Base-by-base conservation (phyloP, 2,888 invertebrate genomes). In the Drosophila kuntzei region DNA sequence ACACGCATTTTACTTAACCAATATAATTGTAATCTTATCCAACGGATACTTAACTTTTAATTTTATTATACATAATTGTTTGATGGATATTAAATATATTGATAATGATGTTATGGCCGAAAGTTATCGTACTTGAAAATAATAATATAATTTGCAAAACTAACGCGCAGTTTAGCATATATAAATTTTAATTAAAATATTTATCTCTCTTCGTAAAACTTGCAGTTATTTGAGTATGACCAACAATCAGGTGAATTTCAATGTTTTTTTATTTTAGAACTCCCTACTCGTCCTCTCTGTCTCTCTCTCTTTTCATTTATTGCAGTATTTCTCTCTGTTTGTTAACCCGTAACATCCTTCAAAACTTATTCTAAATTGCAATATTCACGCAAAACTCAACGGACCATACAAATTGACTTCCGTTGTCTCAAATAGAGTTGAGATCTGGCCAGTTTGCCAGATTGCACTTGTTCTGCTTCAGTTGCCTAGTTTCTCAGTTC, bases 381-480 rank as follows among this genome's bases (percentile, higher is more conserved):
- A 72, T 61, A 72, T 75, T 77, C 67, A 66, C 51, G 53, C 69
- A 78, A 67, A 76, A 74, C 25, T 47, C 79, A 78, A 68, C 76
- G 61, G 69, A 62, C 61, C 79, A 47, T 59, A 43, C 60, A 76
- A 76, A 79, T 75, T 78, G 75, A 71, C 71, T 76, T 76, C 71
- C 79, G 66, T 59, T 71, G 41, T 66, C 65, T 63, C 39, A 51
- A 50, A 25, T 36, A 34, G 32, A 47, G 43, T 32, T 53, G 16
- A 41, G 20, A 14, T 49, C 32, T 27, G 46, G 20, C 12, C 22
- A 29, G 22, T 11, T 41, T 58, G 32, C 59, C 76, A 54, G 61
- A 54, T 78, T 72, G 78, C 78, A 78, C 73, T 73, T 61, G 75
- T 67, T 77, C 67, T 75, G 72, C 72, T 51, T 66, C 63, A 59